Evolutionary conservation across 2,113 vertebrate species (phyloP).

Genomic region (Onychostruthus taczanowskii): DNA sequence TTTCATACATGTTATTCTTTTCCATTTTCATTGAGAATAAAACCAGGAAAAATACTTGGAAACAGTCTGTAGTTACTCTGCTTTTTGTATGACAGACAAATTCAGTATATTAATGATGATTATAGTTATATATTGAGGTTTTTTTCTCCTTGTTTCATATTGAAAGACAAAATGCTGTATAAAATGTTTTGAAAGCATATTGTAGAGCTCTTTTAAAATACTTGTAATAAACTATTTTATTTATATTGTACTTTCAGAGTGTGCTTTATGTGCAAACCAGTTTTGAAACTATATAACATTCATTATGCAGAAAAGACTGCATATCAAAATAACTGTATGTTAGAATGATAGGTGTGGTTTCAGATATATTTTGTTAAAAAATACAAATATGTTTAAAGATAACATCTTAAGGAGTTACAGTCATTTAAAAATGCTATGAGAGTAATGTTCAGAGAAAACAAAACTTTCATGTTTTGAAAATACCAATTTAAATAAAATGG

Average conservation of each 20-base stretch:
- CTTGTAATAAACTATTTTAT: slow-evolving; percentile 67
- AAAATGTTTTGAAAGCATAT: slow-evolving; percentile 63
- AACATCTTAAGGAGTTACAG: not conserved
- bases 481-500: not conserved
- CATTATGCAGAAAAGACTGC: not conserved
- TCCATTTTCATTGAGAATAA: not conserved
- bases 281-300: not conserved
- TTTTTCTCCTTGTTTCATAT: slow-evolving; percentile 65
- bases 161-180: slow-evolving; percentile 65
- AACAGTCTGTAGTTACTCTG: not conserved
- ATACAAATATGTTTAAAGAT: slow-evolving; percentile 28
- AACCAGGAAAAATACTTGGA: not conserved
- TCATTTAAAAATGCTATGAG: not conserved
- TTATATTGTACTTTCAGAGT: slow-evolving; percentile 44
- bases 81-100: slow-evolving; percentile 27
- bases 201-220: slow-evolving; percentile 67
- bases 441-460: not conserved
- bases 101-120: slow-evolving; percentile 14
- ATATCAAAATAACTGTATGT: slow-evolving; percentile 3
- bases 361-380: slow-evolving; percentile 14
- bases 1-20: not conserved
- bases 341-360: slow-evolving; percentile 7
- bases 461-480: not conserved
- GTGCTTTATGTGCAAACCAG: slow-evolving; percentile 1
- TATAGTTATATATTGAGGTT: not conserved